Evolutionary conservation across 2,113 vertebrate species (phyloP).

Genomic region (Piprites chloris): DNA sequence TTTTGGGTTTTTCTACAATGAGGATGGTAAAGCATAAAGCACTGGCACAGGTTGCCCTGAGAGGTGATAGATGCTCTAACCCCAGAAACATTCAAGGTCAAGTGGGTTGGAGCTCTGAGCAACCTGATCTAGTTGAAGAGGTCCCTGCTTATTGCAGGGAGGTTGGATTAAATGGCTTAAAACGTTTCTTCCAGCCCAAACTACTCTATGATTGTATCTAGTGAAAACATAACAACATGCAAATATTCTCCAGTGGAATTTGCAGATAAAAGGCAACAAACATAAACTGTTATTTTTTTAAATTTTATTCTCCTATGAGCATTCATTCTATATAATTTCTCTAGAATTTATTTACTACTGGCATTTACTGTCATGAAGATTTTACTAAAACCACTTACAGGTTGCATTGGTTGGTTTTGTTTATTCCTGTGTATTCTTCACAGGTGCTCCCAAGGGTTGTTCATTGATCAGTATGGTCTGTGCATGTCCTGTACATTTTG

Average conservation of each 20-base stretch:
- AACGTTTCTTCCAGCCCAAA: neutral
- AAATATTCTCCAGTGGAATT: neutral
- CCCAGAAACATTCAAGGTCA: neutral
- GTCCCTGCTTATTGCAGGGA: neutral
- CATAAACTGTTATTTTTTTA: neutral
- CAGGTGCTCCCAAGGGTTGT: accelerated
- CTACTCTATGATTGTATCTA: neutral
- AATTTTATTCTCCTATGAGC: neutral
- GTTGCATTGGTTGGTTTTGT: neutral
- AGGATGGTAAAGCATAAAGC: neutral
- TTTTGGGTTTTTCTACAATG: neutral
- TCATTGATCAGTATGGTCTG: neutral
- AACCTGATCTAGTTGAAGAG: neutral
- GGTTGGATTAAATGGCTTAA: neutral
- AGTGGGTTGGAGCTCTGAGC: neutral
- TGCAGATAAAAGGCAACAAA: neutral
- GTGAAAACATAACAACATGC: neutral
- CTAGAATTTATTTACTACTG: neutral
- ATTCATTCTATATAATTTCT: neutral
- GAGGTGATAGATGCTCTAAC: neutral
- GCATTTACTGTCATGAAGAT: neutral
- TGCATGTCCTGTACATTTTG: neutral
- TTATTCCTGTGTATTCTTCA: neutral
- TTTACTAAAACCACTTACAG: neutral
- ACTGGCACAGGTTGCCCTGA: neutral